Evolutionary conservation across 1,140 invertebrate species (phyloP).

Genomic region (Grapholita molesta): DNA sequence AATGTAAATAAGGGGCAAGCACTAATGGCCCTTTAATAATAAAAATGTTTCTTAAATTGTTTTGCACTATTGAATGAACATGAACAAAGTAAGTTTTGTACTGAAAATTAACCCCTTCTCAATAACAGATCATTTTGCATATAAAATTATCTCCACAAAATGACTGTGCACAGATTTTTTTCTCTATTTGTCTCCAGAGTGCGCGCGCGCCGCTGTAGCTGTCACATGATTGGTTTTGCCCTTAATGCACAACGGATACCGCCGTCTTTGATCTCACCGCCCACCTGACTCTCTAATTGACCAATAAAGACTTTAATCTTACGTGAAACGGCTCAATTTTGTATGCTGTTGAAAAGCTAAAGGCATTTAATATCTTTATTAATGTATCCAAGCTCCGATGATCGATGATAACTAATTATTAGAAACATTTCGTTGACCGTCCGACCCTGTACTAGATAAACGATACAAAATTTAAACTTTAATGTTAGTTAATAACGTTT

Average conservation of each 20-base stretch:
- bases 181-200: slow-evolving; percentile 17
- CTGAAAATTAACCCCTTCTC: not conserved
- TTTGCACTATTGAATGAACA: too few relatives aligned
- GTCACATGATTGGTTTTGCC: slow-evolving; percentile 74
- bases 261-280: slow-evolving; percentile 70
- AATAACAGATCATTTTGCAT: not conserved
- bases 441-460: slow-evolving; percentile 40
- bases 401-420: slow-evolving; percentile 78
- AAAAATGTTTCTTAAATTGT: too few relatives aligned
- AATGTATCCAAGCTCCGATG: slow-evolving; percentile 70
- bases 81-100: too few relatives aligned
- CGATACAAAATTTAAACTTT: slow-evolving; percentile 32
- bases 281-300: slow-evolving; percentile 21
- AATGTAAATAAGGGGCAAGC: too few relatives aligned
- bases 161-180: slow-evolving; percentile 24
- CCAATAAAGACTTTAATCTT: slow-evolving; percentile 27
- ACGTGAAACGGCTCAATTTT: slow-evolving; percentile 26
- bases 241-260: slow-evolving; percentile 59
- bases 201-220: slow-evolving; percentile 34
- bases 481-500: slow-evolving; percentile 28
- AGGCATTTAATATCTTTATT: slow-evolving; percentile 77
- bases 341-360: slow-evolving; percentile 25
- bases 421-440: slow-evolving; percentile 73
- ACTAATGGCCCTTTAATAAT: too few relatives aligned
- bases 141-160: slow-evolving; percentile 16